Evolutionary conservation across 2,888 invertebrate species (phyloP).

Genomic region (Sicus ferrugineus): DNA sequence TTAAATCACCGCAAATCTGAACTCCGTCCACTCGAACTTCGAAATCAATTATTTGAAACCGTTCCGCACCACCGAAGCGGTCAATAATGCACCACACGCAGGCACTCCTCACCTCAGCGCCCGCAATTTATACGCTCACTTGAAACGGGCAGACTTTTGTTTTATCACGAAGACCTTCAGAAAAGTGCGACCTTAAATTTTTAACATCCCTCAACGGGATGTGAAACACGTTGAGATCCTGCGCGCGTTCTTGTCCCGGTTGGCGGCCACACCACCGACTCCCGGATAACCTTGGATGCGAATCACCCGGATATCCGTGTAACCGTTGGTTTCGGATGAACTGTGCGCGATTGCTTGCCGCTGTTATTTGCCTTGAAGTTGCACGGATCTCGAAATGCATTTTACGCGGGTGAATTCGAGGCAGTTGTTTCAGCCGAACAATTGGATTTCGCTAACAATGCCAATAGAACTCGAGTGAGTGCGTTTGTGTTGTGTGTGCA

Average conservation of each 20-base stretch:
- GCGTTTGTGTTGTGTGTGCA: no score
- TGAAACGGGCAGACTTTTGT: slow-evolving; percentile 9
- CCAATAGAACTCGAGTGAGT: slow-evolving; percentile 21
- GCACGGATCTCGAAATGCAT: no score
- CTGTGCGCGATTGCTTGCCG: neutral
- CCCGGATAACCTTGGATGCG: slow-evolving; percentile 28
- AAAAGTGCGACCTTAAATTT: slow-evolving; percentile 5
- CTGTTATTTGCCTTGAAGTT: no score
- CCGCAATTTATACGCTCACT: slow-evolving; percentile 28
- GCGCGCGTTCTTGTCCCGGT: neutral
- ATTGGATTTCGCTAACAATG: slow-evolving; percentile 38
- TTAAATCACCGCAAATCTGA: slow-evolving; percentile 26
- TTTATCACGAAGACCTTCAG: neutral
- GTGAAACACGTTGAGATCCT: neutral
- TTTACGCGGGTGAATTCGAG: no score
- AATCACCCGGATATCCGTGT: slow-evolving; percentile 38
- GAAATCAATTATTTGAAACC: slow-evolving; percentile 21
- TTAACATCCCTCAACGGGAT: slow-evolving; percentile 2
- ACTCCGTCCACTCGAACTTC: slow-evolving; percentile 4
- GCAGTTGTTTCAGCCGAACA: slow-evolving; percentile 34
- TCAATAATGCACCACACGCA: neutral
- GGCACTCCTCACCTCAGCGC: neutral
- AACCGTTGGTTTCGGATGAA: slow-evolving; percentile 28
- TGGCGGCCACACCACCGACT: neutral
- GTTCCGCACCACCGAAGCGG: slow-evolving; percentile 19